Evolutionary conservation across 2,888 invertebrate genomes (phyloP).

Genomic region (Eristalis pertinax): DNA sequence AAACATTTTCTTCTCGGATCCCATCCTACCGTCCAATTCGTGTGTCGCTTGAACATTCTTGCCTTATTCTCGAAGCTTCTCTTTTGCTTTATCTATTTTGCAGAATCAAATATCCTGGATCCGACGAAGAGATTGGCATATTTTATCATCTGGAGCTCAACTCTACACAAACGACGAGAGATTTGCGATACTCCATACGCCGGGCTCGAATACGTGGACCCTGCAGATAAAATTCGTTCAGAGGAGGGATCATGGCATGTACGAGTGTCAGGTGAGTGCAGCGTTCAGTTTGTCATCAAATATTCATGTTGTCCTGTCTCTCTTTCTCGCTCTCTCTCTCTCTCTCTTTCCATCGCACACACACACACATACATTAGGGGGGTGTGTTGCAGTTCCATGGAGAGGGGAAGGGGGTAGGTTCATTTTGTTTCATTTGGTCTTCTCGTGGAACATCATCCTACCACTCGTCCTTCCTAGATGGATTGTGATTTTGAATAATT

Average conservation of each 20-base stretch:
- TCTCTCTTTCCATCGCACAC: not conserved
- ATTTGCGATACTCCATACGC: slow-evolving; percentile 90
- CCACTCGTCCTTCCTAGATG: not conserved
- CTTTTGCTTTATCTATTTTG: slow-evolving; percentile 68
- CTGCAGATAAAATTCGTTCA: slow-evolving; percentile 97
- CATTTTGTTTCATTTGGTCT: slow-evolving; percentile 45
- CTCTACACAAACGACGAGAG: slow-evolving; percentile 96
- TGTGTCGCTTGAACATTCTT: slow-evolving; percentile 26
- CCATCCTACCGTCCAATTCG: not conserved
- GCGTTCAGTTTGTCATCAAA: slow-evolving; percentile 55
- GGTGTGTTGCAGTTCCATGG: not conserved
- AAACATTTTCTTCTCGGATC: slow-evolving; percentile 11
- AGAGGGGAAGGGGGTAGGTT: slow-evolving; percentile 37
- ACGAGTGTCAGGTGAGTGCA: slow-evolving; percentile 92
- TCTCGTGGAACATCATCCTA: not conserved
- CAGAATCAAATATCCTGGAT: slow-evolving; percentile 95
- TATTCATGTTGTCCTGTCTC: slow-evolving; percentile 57
- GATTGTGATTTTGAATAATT: slow-evolving; percentile 67
- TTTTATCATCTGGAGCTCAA: slow-evolving; percentile 93
- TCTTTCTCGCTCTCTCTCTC: not conserved
- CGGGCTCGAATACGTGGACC: slow-evolving; percentile 96
- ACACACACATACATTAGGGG: not conserved
- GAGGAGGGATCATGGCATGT: slow-evolving; percentile 95
- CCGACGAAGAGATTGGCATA: slow-evolving; percentile 95
- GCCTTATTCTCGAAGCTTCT: slow-evolving; percentile 36